phyloP scores from a whole-genome alignment of 2,113 vertebrate species.

The Tympanuchus pallidicinctus region DNA sequence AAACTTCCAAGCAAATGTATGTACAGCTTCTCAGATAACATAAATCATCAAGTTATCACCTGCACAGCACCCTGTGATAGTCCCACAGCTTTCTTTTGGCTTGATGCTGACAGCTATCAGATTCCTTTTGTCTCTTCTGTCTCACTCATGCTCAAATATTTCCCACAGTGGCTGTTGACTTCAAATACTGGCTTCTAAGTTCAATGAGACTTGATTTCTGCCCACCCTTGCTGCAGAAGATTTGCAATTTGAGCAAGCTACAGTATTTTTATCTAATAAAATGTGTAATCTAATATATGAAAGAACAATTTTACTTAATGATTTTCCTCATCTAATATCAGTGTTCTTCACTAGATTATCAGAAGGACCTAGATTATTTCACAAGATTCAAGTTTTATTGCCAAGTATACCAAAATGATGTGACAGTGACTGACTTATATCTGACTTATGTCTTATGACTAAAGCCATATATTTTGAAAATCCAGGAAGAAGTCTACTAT shows the following conservation, averaged over 20 bases:
- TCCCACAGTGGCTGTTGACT: not conserved
- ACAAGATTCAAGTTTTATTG: not conserved
- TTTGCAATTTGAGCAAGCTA: not conserved
- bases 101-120: not conserved
- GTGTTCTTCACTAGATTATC: not conserved
- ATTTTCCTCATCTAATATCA: not conserved
- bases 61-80: fast-evolving
- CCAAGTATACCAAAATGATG: not conserved
- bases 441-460: not conserved
- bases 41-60: not conserved
- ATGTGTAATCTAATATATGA: not conserved
- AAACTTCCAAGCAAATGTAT: not conserved
- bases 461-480: not conserved
- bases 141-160: not conserved
- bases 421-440: not conserved
- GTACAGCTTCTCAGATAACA: not conserved
- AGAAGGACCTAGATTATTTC: not conserved
- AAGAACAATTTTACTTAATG: not conserved
- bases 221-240: not conserved
- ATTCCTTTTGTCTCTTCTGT: not conserved
- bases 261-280: not conserved
- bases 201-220: not conserved
- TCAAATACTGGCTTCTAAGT: not conserved
- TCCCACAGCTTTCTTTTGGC: not conserved
- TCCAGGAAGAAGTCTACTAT: not conserved